A percentile compares a stretch with the other conserved stretches of the same genome.
These are phyloP conservation scores for Lophura nycthemera DNA, from an alignment of 2,113 vertebrate species.

Conservation along the genomic window DNA sequence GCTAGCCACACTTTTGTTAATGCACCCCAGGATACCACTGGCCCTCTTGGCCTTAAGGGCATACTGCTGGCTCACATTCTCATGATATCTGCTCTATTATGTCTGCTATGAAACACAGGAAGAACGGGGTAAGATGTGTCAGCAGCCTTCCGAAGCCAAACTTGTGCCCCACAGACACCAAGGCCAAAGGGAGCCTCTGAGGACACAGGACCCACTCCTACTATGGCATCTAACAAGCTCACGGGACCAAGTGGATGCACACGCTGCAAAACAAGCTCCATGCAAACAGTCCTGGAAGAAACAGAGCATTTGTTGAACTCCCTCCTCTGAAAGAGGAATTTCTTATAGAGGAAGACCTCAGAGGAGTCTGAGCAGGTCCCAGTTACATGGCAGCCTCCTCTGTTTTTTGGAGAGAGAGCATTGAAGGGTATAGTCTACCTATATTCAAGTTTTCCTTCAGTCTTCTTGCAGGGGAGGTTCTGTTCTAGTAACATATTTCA, in stretches of 20 bases:
- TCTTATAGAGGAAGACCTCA: neutral
- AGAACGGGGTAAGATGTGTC: neutral
- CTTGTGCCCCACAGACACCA: neutral
- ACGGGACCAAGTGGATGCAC: neutral
- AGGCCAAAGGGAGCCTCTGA: neutral
- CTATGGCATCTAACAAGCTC: neutral
- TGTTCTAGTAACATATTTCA: neutral
- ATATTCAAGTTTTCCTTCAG: neutral
- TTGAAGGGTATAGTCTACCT: neutral
- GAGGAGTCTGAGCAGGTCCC: rapidly evolving
- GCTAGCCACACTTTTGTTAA: too few species aligned
- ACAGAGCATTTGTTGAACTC: neutral
- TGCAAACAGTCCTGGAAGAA: too few species aligned
- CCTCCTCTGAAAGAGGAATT: neutral
- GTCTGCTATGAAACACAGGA: neutral
- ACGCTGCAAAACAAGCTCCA: neutral
- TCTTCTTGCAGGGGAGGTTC: neutral
- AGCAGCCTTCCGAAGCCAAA: neutral
- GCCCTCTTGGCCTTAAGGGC: too few species aligned
- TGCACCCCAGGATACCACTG: too few species aligned
- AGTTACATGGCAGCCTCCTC: neutral
- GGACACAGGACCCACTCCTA: neutral
- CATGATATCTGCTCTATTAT: neutral
- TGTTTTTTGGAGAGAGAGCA: neutral
- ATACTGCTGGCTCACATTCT: neutral